Conservation (phyloP, 2,888 invertebrate species). For the Halocaridina rubra region DNA sequence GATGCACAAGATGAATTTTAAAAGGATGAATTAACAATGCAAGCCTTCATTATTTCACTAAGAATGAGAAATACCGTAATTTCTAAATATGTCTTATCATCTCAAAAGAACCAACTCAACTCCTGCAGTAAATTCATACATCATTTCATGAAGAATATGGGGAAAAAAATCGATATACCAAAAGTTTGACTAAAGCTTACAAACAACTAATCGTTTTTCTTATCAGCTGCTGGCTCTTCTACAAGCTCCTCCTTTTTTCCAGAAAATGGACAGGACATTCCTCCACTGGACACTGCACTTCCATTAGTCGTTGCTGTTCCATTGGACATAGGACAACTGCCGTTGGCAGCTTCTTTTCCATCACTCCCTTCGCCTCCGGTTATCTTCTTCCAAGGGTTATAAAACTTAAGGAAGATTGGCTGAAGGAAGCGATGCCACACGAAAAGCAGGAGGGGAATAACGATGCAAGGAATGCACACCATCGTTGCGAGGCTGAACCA, state of each 20-base stretch:
- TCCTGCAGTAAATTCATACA: too few species aligned
- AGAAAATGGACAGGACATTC: slow-evolving; percentile 35
- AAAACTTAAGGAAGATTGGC: slow-evolving; percentile 82
- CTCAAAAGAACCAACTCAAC: too few species aligned
- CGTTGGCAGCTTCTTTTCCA: slow-evolving; percentile 17
- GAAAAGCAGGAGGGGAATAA: slow-evolving; percentile 83
- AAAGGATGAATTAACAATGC: too few species aligned
- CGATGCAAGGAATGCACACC: slow-evolving; percentile 88
- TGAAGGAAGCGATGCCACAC: slow-evolving; percentile 88
- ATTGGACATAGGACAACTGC: slow-evolving; percentile 9
- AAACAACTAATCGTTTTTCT: slow-evolving; percentile 31
- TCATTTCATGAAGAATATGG: too few species aligned
- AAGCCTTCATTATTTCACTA: too few species aligned
- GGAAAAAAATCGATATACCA: too few species aligned
- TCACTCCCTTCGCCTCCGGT: not conserved
- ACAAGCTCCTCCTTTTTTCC: slow-evolving; percentile 12
- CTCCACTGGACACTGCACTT: slow-evolving; percentile 18
- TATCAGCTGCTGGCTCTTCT: slow-evolving; percentile 6
- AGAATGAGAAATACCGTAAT: too few species aligned
- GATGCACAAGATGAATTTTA: too few species aligned
- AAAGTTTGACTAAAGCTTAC: too few species aligned
- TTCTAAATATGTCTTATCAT: too few species aligned
- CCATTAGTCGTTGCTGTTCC: slow-evolving; percentile 15
- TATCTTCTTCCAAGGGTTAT: slow-evolving; percentile 80
- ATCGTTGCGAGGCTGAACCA: slow-evolving; percentile 70